Base-by-base conservation (phyloP, 1,140 invertebrate genomes). In the Ooceraea biroi region DNA sequence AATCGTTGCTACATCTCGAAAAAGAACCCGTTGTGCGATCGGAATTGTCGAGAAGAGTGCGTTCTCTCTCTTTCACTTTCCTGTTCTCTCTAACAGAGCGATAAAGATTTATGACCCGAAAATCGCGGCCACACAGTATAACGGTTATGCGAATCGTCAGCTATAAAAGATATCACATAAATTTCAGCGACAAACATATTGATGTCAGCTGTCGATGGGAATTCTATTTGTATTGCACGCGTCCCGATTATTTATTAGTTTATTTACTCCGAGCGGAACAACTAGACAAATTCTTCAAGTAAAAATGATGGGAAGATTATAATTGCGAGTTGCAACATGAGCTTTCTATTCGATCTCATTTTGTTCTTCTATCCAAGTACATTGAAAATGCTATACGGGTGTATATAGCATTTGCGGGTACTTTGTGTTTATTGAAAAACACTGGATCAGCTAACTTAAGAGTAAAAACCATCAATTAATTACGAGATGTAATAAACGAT, bases 101-200 rank as follows among this genome's bases (percentile, higher is more conserved):
- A 63, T 36, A 63, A 63, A 63, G 27, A 63, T 63, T 63, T 36
- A 19, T 41, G 60, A 63, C 19, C 27, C 30, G n/a, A 22, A 61
- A 61, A 36, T 63, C 25, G 58, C 27, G 27, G 27, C 4, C 1
- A 27, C 4, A 36, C 17, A 7, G 36, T 7, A 36, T 36, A 36
- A 36, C 36, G 36, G 57, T 27, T 36, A 17, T 17, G 60, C 30
- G 27, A 63, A 63, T 36, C 60, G n/a, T 3, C 17, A n/a, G 30
- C 17, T n/a, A 7, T n/a, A n/a, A 63, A n/a, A 63, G 36, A 41
- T 41, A 7, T 14, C 60, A 36, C 8, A 63, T 41, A 19, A 63
- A 63, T 63, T 63, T 8, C 30, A 19, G 27, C 7, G n/a, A n/a
- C 17, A 36, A 36, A 61, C 30, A 36, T 41, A 63, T 63, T 27